Evolutionary conservation across 2,888 invertebrate genomes (phyloP).

Genomic region (Latrodectus elegans): DNA sequence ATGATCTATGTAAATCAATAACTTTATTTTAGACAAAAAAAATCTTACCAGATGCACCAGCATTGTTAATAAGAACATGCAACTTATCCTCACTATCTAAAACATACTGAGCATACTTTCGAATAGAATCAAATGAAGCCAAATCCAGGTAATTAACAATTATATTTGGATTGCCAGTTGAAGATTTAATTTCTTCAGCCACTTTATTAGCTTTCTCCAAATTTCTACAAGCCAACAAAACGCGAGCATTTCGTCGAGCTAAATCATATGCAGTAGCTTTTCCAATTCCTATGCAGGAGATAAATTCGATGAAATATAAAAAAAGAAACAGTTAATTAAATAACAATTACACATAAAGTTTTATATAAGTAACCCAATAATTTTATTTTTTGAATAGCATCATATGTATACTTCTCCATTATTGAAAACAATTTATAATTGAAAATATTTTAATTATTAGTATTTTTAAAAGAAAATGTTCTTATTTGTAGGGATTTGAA

Average conservation of each 20-base stretch:
- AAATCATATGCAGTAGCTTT: constrained; percentile 71
- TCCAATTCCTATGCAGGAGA: constrained; percentile 66
- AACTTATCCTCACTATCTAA: constrained; percentile 83
- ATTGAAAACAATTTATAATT: no score
- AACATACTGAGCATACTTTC: constrained; percentile 88
- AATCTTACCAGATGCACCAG: constrained; percentile 82
- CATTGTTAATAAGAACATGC: constrained; percentile 91
- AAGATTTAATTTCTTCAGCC: constrained; percentile 72
- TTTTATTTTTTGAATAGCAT: no score
- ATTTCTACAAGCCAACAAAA: constrained; percentile 91
- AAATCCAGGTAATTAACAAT: constrained; percentile 76
- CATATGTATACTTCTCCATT: no score
- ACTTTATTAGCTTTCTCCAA: constrained; percentile 82
- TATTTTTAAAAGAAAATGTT: no score
- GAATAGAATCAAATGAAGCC: constrained; percentile 76
- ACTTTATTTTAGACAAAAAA: no score
- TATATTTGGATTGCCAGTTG: constrained; percentile 77
- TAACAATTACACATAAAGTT: no score
- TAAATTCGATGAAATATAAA: no score
- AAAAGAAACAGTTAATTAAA: no score
- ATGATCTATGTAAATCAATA: no score
- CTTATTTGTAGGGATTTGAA: no score
- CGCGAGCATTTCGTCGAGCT: constrained; percentile 78
- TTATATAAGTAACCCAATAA: no score
- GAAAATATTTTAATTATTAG: no score